Conservation (phyloP, 2,113 vertebrate genomes). For the Daphoenositta chrysoptera region DNA sequence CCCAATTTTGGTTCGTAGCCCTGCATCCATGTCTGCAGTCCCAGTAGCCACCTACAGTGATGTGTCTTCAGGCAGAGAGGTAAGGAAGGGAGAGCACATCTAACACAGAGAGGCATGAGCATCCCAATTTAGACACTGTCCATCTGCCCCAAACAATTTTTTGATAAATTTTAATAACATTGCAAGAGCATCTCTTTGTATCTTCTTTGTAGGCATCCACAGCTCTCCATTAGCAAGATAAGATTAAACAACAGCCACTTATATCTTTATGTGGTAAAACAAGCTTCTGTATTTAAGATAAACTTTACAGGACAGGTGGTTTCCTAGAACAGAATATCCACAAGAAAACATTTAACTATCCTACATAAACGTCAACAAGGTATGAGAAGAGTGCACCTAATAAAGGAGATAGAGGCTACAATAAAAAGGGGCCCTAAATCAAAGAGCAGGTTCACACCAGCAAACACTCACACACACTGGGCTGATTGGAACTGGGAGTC, state of each 20-base stretch:
- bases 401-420: conserved; percentile 42
- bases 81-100: not conserved
- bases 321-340: not conserved
- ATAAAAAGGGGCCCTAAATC: conserved; percentile 48
- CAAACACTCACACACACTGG: not conserved
- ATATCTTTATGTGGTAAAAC: conserved; percentile 38
- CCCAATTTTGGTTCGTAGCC: not conserved
- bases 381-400: not conserved
- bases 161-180: not conserved
- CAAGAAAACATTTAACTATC: conserved; percentile 40
- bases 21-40: not conserved
- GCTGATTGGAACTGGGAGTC: not conserved
- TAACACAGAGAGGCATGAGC: not conserved
- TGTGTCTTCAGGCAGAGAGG: not conserved
- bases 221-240: not conserved
- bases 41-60: not conserved
- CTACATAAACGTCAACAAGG: conserved; percentile 47
- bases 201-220: not conserved
- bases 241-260: conserved; percentile 5
- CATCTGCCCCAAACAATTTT: not conserved
- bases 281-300: conserved; percentile 59
- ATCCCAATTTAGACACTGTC: not conserved
- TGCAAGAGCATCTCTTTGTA: not conserved
- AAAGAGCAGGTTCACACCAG: not conserved
- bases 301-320: conserved; percentile 48